These are phyloP conservation scores for Eupithecia pulchellata DNA, from an alignment of 2,888 invertebrate species.

Conservation along the genomic window DNA sequence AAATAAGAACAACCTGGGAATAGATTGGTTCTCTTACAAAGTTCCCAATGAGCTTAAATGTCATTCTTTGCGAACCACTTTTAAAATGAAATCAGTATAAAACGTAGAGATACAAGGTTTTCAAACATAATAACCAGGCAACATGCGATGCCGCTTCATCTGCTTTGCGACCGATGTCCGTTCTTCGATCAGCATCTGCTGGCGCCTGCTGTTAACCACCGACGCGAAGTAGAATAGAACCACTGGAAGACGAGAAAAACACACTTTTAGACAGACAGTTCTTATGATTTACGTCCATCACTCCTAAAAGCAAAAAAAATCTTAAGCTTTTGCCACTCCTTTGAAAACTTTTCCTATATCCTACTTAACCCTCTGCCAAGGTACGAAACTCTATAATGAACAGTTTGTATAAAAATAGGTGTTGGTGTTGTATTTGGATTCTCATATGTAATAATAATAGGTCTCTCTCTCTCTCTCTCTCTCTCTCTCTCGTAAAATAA, in stretches of 20 bases:
- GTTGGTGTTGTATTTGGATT: no score
- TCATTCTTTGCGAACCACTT: background rate
- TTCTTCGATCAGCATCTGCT: constrained; percentile 58
- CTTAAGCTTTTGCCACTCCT: no score
- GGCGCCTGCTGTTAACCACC: constrained; percentile 67
- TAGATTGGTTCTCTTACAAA: no score
- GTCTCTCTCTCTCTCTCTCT: no score
- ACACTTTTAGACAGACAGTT: background rate
- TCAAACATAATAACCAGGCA: constrained; percentile 53
- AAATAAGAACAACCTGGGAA: background rate
- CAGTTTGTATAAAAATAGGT: background rate
- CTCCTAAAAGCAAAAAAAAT: no score
- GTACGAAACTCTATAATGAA: background rate
- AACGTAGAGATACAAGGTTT: background rate
- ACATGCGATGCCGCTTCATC: constrained; percentile 51
- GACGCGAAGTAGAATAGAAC: constrained; percentile 64
- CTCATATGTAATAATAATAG: no score
- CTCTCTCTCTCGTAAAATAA: no score
- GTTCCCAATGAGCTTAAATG: background rate
- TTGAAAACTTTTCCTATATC: no score
- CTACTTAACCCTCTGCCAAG: background rate
- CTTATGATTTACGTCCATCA: background rate
- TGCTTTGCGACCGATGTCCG: constrained; percentile 55
- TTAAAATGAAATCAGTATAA: background rate
- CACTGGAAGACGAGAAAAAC: constrained; percentile 50